Percentiles rank a stretch among this genome's conserved stretches.
These are phyloP conservation scores for Elephantulus edwardii DNA, from an alignment of 2,113 vertebrate species.

Conservation along the genomic window DNA sequence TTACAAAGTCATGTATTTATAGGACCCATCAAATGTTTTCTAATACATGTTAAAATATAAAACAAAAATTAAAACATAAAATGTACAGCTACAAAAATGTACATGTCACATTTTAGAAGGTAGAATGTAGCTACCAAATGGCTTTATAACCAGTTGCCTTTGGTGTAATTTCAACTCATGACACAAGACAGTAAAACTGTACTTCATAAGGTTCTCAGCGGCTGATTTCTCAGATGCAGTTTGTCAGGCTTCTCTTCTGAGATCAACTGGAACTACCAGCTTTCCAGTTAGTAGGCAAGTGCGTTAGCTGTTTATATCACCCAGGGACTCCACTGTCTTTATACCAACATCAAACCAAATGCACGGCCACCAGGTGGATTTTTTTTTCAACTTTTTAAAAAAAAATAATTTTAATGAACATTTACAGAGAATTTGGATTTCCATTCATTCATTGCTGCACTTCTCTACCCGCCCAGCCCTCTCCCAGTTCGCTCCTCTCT, in stretches of 20 bases:
- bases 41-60: background rate
- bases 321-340: background rate
- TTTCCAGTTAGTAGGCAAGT: background rate
- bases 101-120: background rate
- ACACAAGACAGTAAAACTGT: background rate
- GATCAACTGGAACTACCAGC: background rate
- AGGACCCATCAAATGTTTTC: background rate
- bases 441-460: too few species aligned
- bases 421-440: too few species aligned
- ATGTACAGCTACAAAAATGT: background rate
- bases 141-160: background rate
- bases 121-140: background rate
- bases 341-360: too few species aligned
- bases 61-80: background rate
- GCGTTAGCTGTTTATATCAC: background rate
- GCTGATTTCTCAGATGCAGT: background rate
- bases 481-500: too few species aligned
- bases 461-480: too few species aligned
- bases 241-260: background rate
- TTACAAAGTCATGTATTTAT: background rate
- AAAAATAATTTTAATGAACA: too few species aligned
- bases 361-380: too few species aligned
- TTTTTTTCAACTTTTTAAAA: too few species aligned
- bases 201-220: background rate
- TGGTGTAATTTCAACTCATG: background rate